A percentile compares a stretch with the other conserved stretches of the same genome.
Evolutionary conservation across 2,888 invertebrate species (phyloP).

Genomic region (Tryphoninae sp.): DNA sequence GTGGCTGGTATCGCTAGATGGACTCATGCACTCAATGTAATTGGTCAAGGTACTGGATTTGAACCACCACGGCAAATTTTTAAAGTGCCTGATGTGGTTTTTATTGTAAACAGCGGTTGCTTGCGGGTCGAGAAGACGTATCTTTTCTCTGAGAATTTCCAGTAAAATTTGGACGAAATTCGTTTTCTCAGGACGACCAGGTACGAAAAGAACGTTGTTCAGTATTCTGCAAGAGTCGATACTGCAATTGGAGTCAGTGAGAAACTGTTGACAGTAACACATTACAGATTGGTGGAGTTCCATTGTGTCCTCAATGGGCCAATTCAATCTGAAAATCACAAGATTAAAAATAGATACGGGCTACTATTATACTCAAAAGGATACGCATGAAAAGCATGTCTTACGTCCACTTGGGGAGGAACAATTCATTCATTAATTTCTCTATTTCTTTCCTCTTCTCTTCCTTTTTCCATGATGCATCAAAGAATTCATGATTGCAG

Average conservation of each 20-base stretch:
- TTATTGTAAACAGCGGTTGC: conserved; percentile 84
- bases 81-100: conserved; percentile 83
- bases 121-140: conserved; percentile 68
- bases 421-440: conserved; percentile 83
- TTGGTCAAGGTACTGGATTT: conserved; percentile 73
- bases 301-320: conserved; percentile 74
- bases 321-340: conserved; percentile 70
- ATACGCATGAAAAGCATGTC: conserved; percentile 37
- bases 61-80: conserved; percentile 85
- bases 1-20: not conserved
- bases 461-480: conserved; percentile 84
- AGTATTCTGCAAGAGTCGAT: conserved; percentile 70
- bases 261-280: conserved; percentile 71
- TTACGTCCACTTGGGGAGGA: conserved; percentile 83
- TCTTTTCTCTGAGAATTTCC: conserved; percentile 74
- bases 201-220: conserved; percentile 70
- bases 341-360: conserved; percentile 3
- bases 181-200: conserved; percentile 62
- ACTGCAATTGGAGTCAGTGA: conserved; percentile 67
- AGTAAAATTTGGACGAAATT: conserved; percentile 75
- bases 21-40: conserved; percentile 61
- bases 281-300: conserved; percentile 70
- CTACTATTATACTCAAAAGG: not conserved
- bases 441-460: conserved; percentile 83
- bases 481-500: conserved; percentile 87